These are phyloP conservation scores for Drosophila melanica DNA, from an alignment of 1,140 invertebrate species.

Conservation along the genomic window DNA sequence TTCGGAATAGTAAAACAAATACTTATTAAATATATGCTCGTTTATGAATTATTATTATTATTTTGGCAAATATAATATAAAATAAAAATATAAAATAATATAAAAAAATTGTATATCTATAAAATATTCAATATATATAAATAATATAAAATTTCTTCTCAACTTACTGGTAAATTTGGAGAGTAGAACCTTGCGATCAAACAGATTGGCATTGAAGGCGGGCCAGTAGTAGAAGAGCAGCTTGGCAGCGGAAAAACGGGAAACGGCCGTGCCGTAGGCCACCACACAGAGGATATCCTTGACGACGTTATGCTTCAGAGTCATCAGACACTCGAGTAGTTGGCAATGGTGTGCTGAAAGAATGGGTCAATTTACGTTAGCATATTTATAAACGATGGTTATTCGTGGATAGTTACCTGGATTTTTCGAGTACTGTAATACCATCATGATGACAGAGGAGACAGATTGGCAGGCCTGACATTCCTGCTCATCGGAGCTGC, in stretches of 20 bases:
- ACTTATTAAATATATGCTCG: neutral
- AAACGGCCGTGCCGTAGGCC: conserved; percentile 96
- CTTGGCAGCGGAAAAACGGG: conserved; percentile 96
- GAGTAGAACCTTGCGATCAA: conserved; percentile 94
- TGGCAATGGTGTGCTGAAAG: conserved; percentile 95
- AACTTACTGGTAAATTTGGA: conserved; percentile 94
- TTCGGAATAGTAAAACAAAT: no score
- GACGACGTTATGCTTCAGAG: conserved; percentile 93
- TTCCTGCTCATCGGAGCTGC: conserved; percentile 87
- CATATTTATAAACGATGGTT: neutral
- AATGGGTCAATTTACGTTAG: neutral
- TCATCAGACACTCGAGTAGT: conserved; percentile 97
- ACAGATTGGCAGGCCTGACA: conserved; percentile 96
- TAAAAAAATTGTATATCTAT: no score
- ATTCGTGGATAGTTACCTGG: conserved; percentile 86
- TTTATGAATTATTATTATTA: no score
- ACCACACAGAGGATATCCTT: conserved; percentile 98
- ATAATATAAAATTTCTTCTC: neutral
- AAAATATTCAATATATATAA: no score
- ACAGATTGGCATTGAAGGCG: conserved; percentile 96
- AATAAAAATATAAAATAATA: neutral
- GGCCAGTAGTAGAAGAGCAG: conserved; percentile 99
- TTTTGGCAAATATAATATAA: neutral
- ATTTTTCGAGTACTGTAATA: conserved; percentile 97
- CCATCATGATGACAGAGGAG: conserved; percentile 97